These are phyloP conservation scores for Brevimyrus niger DNA, from an alignment of 2,113 vertebrate genomes.

Conservation along the genomic window DNA sequence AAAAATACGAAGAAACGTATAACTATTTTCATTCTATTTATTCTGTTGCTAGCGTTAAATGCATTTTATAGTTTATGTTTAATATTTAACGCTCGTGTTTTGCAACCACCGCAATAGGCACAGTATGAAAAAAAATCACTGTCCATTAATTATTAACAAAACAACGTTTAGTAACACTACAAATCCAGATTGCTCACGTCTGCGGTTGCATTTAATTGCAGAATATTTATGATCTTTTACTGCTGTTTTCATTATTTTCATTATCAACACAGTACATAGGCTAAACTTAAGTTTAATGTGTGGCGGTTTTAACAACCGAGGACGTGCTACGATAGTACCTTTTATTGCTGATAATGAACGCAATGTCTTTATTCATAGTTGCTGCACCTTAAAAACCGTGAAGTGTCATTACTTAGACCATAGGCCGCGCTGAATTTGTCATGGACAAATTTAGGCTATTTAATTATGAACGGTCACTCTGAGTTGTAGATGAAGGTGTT, in stretches of 20 bases:
- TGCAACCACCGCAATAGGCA: not conserved
- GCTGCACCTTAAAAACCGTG: not conserved
- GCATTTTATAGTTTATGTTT: not conserved
- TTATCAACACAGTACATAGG: not conserved
- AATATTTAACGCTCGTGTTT: not conserved
- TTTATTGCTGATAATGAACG: not conserved
- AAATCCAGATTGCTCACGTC: not conserved
- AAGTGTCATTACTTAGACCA: not conserved
- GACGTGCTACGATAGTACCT: not conserved
- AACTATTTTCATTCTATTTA: not conserved
- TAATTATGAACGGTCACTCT: not conserved
- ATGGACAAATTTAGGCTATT: not conserved
- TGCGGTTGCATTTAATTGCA: not conserved
- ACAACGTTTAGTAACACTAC: not conserved
- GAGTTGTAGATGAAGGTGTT: not conserved
- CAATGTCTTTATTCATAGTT: not conserved
- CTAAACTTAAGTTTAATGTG: not conserved
- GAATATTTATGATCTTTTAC: not conserved
- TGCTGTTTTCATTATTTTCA: not conserved
- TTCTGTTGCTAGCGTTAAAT: not conserved
- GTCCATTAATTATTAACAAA: not conserved
- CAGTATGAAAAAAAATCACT: not conserved
- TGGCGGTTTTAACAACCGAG: not conserved
- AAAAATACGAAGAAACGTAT: not conserved
- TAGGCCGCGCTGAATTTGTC: not conserved